Base-by-base conservation (phyloP, 2,888 invertebrate genomes). In the Harmothoe impar region DNA sequence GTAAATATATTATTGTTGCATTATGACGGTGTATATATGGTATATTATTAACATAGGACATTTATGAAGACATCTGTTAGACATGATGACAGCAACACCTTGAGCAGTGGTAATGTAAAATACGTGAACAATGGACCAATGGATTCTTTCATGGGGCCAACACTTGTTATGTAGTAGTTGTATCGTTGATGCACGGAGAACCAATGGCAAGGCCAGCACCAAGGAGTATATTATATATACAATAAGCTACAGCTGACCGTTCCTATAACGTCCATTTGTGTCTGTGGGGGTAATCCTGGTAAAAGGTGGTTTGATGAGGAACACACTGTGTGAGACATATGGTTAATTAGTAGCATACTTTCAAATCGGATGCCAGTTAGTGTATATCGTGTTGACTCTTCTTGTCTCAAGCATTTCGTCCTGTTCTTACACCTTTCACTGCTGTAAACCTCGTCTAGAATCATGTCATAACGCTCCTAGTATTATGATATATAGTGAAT, bases 91-190 rank as follows among this genome's bases (percentile, higher is more conserved):
- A 25, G 31, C 25, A 17, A 29, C 77, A 77, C 12, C 7, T 62
- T 77, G 77, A 77, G 77, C 77, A 77, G 77, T 81, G 81, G 17
- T 43, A 35, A 81, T 81, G 81, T 81, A 35, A 81, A 35, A 81
- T 81, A 35, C 5, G 35, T 43, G 35, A 81, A 20, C 33, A 1
- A 31, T 17, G 81, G 81, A 81, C 81, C 81, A 81, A 81, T 81
- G 81, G 81, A 81, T 81, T 81, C 43, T 81, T 43, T 81, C 81
- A 81, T 43, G 81, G 81, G 81, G 81, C 81, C 81, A 81, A 81
- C 1, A 20, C 81, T 81, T 81, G 5, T 23, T 81, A 81, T 81
- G 43, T 81, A 43, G 17, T 77, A 10, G 25, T 77, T 0, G 7
- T 31, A 17, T 25, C 31, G 31, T 68, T 68, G 10, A 77, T 29